Evolutionary conservation across 2,888 invertebrate genomes (phyloP).

Genomic region (Lasioglossum morio): DNA sequence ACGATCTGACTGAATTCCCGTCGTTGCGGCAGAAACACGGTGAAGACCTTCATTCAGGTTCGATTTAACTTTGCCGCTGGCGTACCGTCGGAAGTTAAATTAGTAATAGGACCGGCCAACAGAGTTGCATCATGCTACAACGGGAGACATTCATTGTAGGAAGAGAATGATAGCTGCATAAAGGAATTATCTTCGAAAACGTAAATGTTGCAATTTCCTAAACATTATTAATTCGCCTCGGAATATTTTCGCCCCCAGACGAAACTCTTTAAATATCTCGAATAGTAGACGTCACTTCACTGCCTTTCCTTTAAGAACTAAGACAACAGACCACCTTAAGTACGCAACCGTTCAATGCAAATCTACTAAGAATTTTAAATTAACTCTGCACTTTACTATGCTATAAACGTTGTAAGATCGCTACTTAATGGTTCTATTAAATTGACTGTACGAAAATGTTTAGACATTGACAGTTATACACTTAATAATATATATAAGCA

Average conservation of each 20-base stretch:
- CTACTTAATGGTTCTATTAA: background rate
- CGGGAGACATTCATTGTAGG: conserved; percentile 64
- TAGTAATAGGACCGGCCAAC: conserved; percentile 65
- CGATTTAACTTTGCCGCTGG: conserved; percentile 70
- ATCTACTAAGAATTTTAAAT: background rate
- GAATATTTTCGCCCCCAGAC: background rate
- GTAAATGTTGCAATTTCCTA: conserved; percentile 13
- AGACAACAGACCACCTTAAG: background rate
- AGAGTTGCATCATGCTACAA: conserved; percentile 65
- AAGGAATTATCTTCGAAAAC: conserved; percentile 33
- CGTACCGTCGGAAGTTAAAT: conserved; percentile 69
- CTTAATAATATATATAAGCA: too few species aligned
- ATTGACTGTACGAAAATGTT: background rate
- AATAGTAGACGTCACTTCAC: background rate
- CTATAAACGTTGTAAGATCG: background rate
- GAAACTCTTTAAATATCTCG: background rate
- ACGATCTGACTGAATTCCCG: conserved; percentile 49
- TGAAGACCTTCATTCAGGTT: conserved; percentile 68
- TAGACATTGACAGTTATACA: too few species aligned
- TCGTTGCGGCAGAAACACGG: conserved; percentile 58
- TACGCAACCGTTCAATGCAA: background rate
- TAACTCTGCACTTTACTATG: background rate
- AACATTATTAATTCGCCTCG: background rate
- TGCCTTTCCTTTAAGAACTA: background rate
- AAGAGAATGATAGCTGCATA: conserved; percentile 14